phyloP scores from a whole-genome alignment of 2,888 invertebrate species.

The Eledona agricola region DNA sequence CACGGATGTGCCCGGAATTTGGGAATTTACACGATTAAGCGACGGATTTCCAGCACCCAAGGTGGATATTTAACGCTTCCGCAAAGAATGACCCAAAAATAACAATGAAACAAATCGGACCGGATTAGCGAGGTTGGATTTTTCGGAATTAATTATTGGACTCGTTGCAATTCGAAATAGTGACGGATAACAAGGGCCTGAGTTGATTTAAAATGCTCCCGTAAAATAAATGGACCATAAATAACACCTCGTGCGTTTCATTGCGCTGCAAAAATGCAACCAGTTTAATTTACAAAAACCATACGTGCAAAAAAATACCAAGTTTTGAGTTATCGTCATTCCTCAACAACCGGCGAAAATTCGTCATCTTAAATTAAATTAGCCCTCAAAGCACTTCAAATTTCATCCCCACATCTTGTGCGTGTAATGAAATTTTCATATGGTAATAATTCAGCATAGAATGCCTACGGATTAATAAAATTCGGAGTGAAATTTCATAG shows the following conservation, averaged over 20 bases:
- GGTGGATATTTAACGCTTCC: constrained; percentile 38
- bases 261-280: constrained; percentile 2
- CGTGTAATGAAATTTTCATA: too few relatives aligned
- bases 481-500: constrained; percentile 5
- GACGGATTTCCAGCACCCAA: constrained; percentile 37
- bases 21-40: constrained; percentile 36
- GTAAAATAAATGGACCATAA: constrained; percentile 23
- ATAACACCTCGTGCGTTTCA: constrained; percentile 11
- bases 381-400: too few relatives aligned
- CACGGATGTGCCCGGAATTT: constrained; percentile 34
- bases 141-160: constrained; percentile 13
- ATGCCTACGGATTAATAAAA: constrained; percentile 1
- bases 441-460: neutral
- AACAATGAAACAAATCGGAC: constrained; percentile 28
- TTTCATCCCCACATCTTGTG: too few relatives aligned
- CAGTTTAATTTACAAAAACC: constrained; percentile 22
- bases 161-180: constrained; percentile 25
- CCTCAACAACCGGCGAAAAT: too few relatives aligned
- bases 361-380: too few relatives aligned
- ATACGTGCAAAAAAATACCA: too few relatives aligned
- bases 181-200: constrained; percentile 18
- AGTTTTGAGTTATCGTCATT: too few relatives aligned
- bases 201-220: constrained; percentile 20
- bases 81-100: constrained; percentile 27
- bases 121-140: constrained; percentile 2